Percentiles rank a stretch among this genome's conserved stretches.
phyloP scores from a whole-genome alignment of 37 sponge, comb jelly and placozoan genomes.

The Haliclona indistincta region DNA sequence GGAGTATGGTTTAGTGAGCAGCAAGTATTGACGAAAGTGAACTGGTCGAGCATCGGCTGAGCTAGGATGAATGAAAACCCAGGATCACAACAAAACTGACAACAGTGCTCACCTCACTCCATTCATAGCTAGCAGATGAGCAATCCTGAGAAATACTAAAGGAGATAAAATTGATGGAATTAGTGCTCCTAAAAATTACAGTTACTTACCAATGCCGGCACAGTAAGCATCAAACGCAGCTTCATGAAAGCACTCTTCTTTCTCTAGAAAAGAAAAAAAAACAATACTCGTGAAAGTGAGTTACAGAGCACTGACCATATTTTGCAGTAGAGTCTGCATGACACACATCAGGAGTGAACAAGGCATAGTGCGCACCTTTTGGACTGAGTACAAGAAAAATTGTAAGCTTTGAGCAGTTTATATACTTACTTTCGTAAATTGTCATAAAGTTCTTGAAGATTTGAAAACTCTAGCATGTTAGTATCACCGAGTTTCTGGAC shows the following conservation, averaged over 20 bases:
- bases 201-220: conserved; percentile 67
- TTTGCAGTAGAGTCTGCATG: conserved; percentile 11
- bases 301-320: conserved; percentile 9
- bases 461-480: conserved; percentile 28
- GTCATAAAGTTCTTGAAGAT: conserved; percentile 38
- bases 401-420: background rate
- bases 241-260: conserved; percentile 51
- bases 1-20: conserved; percentile 27
- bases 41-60: conserved; percentile 55
- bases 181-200: background rate
- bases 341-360: conserved; percentile 25
- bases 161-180: background rate
- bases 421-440: conserved; percentile 30
- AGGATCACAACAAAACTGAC: background rate
- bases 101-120: conserved; percentile 49
- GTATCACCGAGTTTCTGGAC: conserved; percentile 17
- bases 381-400: conserved; percentile 4
- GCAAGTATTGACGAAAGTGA: conserved; percentile 51
- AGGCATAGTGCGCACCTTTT: conserved; percentile 20
- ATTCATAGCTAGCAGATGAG: conserved; percentile 65
- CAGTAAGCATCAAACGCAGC: conserved; percentile 79
- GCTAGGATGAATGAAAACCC: conserved; percentile 4
- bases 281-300: background rate
- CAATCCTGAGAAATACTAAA: conserved; percentile 76
- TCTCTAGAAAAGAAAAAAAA: background rate